A percentile compares a stretch with the other conserved stretches of the same genome.
These are phyloP conservation scores for Phasia obesa DNA, from an alignment of 2,888 invertebrate genomes.

Conservation along the genomic window DNA sequence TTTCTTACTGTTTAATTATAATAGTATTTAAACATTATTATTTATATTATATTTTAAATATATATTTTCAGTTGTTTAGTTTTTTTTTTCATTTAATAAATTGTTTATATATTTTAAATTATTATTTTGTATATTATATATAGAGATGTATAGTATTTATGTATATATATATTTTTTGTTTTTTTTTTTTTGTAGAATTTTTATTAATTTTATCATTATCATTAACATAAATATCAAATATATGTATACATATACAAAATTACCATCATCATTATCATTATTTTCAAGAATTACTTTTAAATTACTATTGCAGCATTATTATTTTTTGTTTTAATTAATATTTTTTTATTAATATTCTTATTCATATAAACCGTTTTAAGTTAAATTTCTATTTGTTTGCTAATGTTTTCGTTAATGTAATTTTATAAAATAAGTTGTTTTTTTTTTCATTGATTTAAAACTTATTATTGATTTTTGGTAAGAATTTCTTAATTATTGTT, in stretches of 20 bases:
- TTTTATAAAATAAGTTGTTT: slow-evolving; percentile 49
- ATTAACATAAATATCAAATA: slow-evolving; percentile 51
- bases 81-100: slow-evolving; percentile 42
- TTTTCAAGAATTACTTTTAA: slow-evolving; percentile 39
- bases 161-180: too few species aligned
- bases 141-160: slow-evolving; percentile 50
- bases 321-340: slow-evolving; percentile 29
- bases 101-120: slow-evolving; percentile 53
- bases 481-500: slow-evolving; percentile 60
- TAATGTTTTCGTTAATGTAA: slow-evolving; percentile 30
- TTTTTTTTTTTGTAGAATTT: slow-evolving; percentile 61
- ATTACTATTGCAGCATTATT: slow-evolving; percentile 63
- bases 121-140: slow-evolving; percentile 48
- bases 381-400: slow-evolving; percentile 31
- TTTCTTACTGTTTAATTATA: slow-evolving; percentile 63
- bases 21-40: slow-evolving; percentile 67
- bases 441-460: slow-evolving; percentile 51
- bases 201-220: slow-evolving; percentile 48
- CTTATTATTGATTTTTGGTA: slow-evolving; percentile 68
- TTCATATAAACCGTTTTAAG: slow-evolving; percentile 49
- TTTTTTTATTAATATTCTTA: slow-evolving; percentile 33
- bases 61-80: slow-evolving; percentile 58
- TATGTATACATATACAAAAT: slow-evolving; percentile 63
- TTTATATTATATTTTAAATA: slow-evolving; percentile 53
- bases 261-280: slow-evolving; percentile 36